Percentiles rank a stretch among this genome's conserved stretches.
phyloP scores from a whole-genome alignment of 2,113 vertebrate genomes.

The Orycteropus afer region DNA sequence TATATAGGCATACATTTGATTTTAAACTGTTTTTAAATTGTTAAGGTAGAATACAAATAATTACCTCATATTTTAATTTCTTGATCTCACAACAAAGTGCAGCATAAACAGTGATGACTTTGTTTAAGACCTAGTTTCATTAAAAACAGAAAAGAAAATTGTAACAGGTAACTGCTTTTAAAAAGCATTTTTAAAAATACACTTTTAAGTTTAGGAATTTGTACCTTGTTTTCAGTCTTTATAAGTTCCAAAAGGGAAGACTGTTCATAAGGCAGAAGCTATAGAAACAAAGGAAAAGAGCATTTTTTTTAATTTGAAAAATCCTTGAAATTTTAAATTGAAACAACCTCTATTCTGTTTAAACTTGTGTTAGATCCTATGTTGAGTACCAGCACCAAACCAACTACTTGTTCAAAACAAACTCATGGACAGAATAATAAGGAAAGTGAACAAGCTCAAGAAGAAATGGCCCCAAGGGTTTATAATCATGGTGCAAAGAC shows the following conservation, averaged over 20 bases:
- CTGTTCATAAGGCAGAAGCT: constrained; percentile 98
- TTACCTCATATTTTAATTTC: constrained; percentile 98
- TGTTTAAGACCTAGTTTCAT: constrained; percentile 93
- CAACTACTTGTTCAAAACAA: neutral
- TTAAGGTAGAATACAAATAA: constrained; percentile 37
- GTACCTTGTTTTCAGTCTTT: constrained; percentile 99
- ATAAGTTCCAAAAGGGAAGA: constrained; percentile 96
- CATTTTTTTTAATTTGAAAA: constrained; percentile 22
- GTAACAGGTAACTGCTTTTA: neutral
- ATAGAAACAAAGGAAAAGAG: constrained; percentile 69
- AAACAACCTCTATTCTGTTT: neutral
- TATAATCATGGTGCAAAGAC: neutral
- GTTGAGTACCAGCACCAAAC: neutral
- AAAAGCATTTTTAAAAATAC: neutral
- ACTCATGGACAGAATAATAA: neutral
- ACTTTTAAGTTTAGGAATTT: constrained; percentile 37
- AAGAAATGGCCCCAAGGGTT: neutral
- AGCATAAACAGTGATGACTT: constrained; percentile 99
- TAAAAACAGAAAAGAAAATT: constrained; percentile 51
- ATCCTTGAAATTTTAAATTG: constrained; percentile 20
- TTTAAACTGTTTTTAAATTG: constrained; percentile 53
- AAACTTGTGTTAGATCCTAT: neutral
- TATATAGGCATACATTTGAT: neutral
- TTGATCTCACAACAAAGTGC: constrained; percentile 99
- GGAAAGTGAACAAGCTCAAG: neutral